Evolutionary conservation across 2,113 vertebrate genomes (phyloP), one percentile per base, ranked within the genome.

Genomic region (Athene cunicularia): DNA sequence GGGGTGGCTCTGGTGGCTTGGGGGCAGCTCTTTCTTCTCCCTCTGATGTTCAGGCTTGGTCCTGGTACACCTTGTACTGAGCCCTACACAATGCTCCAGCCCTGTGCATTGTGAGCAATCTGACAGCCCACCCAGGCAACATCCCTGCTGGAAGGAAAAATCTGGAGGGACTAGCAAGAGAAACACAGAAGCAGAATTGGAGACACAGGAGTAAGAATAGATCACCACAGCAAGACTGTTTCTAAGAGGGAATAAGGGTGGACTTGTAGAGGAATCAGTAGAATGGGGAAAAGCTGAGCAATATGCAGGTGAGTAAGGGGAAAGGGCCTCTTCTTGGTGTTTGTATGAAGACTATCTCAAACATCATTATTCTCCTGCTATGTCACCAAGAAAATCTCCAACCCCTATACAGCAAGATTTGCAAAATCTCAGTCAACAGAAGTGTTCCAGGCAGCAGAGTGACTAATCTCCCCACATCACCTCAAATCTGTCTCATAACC

Each of bases 401-500:
- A 56, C 6, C 12, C n/a, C 11, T 52, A 26, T 58, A 35, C 28
- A 84, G 21, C 32, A 89, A 77, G 33, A 73, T 73, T 71, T 93
- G 37, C 15, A 92, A 95, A 83, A 74, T 62, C 39, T 64, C 77
- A 28, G 19, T 85, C 82, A 95, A 73, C 47, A 90, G 67, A 88
- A 90, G 49, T 83, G 49, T 92, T 95, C 74, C 71, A 97, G 90
- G 88, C 79, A 96, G 47, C 37, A 76, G 90, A 86, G 55, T 94
- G 93, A 96, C 75, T 96, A 92, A 96, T 94, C 37, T 83, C 60
- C 67, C 41, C 63, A 71, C 45, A 80, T 28, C 16, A 80, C 59
- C 59, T 93, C 90, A 77, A 80, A 92, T 90, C 75, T 93, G 75
- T 95, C 85, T 92, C 90, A 52, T 76, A 77, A 95, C n/a, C 20